Base-by-base conservation (phyloP, 2,113 vertebrate species). In the Aptenodytes forsteri region DNA sequence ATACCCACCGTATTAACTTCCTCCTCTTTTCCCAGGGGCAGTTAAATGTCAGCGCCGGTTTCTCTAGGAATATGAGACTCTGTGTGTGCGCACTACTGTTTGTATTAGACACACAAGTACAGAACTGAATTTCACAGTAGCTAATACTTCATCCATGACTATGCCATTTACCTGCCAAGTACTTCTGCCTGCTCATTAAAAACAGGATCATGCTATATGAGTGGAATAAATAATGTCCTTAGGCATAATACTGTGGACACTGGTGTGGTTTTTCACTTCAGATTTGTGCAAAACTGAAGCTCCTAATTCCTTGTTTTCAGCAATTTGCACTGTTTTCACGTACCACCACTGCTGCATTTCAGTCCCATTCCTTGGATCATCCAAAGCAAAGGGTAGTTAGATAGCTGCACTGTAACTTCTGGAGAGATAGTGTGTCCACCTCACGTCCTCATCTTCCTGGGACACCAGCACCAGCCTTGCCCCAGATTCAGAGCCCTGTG, bases 101-200 rank as follows among this genome's bases (percentile, higher is more conserved):
- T 94, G 86, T 32, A 59, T 83, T 91, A 87, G 76, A 58, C 84
- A 83, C 82, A 85, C 29, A 72, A 70, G 70, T 15, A 58, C n/a
- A 92, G 90, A 96, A 88, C 47, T 87, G 76, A 92, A 27, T 93
- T 87, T 82, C 89, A 86, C 67, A n/a, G 77, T 38, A 94, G 91
- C 86, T 92, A 89, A 71, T 90, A 58, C 38, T 93, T 95, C 92
- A 78, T 56, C 89, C 90, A 52, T 83, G 83, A 79, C 88, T 44
- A 22, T 0, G 1, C 54, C 58, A 52, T 79, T 96, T 86, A 97
- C 90, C 78, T 92, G 87, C 91, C 91, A 95, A 87, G 50, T 61
- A 32, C 83, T 83, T 64, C 86, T 90, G 84, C 62, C 92, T 93
- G 83, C 87, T 94, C 89, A 94, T 89, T 94, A 89, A 62, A 91